These are phyloP conservation scores for Gandaritis pyraliata DNA, from an alignment of 2,888 invertebrate species.

Conservation along the genomic window DNA sequence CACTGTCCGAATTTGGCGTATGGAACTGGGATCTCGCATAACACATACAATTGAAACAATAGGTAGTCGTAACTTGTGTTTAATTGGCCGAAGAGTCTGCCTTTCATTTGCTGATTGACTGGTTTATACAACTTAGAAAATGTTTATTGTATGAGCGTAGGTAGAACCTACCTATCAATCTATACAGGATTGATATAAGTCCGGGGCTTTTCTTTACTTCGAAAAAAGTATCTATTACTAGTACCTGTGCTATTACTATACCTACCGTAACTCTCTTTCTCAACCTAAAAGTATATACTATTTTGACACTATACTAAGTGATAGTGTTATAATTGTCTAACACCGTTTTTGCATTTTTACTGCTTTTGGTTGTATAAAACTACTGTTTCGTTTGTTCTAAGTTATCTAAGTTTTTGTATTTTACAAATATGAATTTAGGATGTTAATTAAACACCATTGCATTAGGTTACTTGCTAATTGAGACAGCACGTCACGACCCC, in stretches of 20 bases:
- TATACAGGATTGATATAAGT: slow-evolving; percentile 5
- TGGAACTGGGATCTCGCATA: slow-evolving; percentile 20
- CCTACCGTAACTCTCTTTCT: no score
- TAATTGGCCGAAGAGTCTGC: slow-evolving; percentile 28
- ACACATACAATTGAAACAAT: slow-evolving; percentile 31
- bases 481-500: slow-evolving; percentile 13
- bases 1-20: slow-evolving; percentile 20
- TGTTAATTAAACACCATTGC: slow-evolving; percentile 22
- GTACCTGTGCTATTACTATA: no score
- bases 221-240: background rate
- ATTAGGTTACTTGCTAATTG: slow-evolving; percentile 1
- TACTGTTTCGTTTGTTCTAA: background rate
- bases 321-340: no score
- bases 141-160: slow-evolving; percentile 15
- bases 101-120: slow-evolving; percentile 19
- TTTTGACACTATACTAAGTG: no score
- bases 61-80: slow-evolving; percentile 23
- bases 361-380: no score
- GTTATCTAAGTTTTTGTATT: slow-evolving; percentile 6
- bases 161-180: slow-evolving; percentile 2
- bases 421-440: slow-evolving; percentile 11
- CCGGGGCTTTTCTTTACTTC: background rate
- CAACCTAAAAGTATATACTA: no score
- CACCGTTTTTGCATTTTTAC: no score
- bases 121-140: slow-evolving; percentile 19